Percentiles rank a stretch among this genome's conserved stretches.
phyloP scores from a whole-genome alignment of 2,113 vertebrate species.

The Pachyramphus minor region DNA sequence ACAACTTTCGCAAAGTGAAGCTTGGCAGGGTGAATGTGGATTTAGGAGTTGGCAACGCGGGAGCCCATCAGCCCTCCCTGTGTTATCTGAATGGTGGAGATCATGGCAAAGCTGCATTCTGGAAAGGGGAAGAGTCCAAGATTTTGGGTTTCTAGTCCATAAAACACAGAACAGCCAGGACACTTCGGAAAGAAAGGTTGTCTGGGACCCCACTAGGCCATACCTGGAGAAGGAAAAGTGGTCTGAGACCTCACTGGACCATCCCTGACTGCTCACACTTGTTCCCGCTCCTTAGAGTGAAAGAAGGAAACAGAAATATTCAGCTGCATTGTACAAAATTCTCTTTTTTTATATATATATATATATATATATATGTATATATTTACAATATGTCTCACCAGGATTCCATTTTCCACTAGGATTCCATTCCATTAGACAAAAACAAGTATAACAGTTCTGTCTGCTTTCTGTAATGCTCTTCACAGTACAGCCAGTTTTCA shows the following conservation, averaged over 20 bases:
- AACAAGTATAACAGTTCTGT: neutral
- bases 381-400: neutral
- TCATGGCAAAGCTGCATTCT: neutral
- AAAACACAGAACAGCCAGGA: neutral
- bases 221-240: neutral
- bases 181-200: neutral
- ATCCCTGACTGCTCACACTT: slow-evolving; percentile 46
- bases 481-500: neutral
- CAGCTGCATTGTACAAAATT: slow-evolving; percentile 73
- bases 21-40: fast-evolving
- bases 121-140: neutral
- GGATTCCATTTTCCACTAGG: slow-evolving; percentile 9
- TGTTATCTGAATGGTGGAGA: neutral
- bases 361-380: neutral
- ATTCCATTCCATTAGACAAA: too few relatives aligned
- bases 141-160: neutral
- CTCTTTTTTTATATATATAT: slow-evolving; percentile 14
- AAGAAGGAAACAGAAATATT: slow-evolving; percentile 71
- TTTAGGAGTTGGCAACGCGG: neutral
- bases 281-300: slow-evolving; percentile 36
- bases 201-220: neutral
- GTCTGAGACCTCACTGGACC: slow-evolving; percentile 38
- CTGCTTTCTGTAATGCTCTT: slow-evolving; percentile 1
- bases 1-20: neutral
- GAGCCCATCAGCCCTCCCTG: neutral